These are phyloP conservation scores for Argynnis bischoffii DNA, from an alignment of 2,888 invertebrate genomes.

Conservation along the genomic window DNA sequence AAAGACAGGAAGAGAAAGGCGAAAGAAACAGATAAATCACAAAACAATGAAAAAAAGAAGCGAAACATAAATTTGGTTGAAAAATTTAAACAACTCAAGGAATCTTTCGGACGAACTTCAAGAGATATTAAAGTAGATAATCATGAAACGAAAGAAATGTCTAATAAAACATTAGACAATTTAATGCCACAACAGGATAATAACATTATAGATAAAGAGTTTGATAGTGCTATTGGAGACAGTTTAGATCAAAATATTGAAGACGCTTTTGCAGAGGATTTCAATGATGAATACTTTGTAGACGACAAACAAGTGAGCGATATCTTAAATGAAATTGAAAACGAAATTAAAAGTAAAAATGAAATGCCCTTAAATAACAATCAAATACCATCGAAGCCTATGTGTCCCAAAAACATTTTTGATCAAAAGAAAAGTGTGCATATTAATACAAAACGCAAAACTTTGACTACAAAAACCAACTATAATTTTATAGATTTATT, in stretches of 20 bases:
- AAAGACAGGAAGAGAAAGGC: slow-evolving; percentile 55
- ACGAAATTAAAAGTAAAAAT: slow-evolving; percentile 20
- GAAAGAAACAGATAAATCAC: slow-evolving; percentile 45
- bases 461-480: slow-evolving; percentile 50
- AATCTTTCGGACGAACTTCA: slow-evolving; percentile 56
- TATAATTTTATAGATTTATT: slow-evolving; percentile 60
- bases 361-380: slow-evolving; percentile 17
- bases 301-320: slow-evolving; percentile 59
- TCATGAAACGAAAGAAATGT: slow-evolving; percentile 43
- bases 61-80: slow-evolving; percentile 57
- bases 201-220: slow-evolving; percentile 17
- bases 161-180: slow-evolving; percentile 45
- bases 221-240: not conserved
- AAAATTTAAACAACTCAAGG: slow-evolving; percentile 58
- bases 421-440: not conserved
- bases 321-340: slow-evolving; percentile 65
- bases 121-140: slow-evolving; percentile 51
- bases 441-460: slow-evolving; percentile 34
- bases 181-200: slow-evolving; percentile 30
- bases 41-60: slow-evolving; percentile 67
- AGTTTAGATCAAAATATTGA: slow-evolving; percentile 27
- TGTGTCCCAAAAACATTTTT: not conserved
- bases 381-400: slow-evolving; percentile 2
- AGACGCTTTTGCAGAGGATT: slow-evolving; percentile 38
- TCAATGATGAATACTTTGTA: slow-evolving; percentile 44